These are phyloP conservation scores for Stichodactyla mertensii DNA, from an alignment of 64 coral and sea anemone genomes.

Conservation along the genomic window DNA sequence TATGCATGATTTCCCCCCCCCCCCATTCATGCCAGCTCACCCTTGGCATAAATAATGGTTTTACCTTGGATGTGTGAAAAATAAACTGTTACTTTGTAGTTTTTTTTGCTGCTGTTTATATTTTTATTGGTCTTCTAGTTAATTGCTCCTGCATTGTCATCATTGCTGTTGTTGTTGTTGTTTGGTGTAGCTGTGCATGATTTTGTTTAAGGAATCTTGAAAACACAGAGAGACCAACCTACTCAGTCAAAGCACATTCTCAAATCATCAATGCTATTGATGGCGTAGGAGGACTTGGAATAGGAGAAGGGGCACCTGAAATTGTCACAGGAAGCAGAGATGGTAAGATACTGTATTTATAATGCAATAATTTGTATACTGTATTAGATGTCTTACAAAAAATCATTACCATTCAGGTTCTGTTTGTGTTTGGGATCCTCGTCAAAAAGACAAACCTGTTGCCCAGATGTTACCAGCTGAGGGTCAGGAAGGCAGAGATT, in stretches of 20 bases:
- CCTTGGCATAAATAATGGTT: no score
- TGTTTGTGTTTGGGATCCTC: conserved; percentile 98
- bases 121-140: no score
- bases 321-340: conserved; percentile 96
- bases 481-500: conserved; percentile 87
- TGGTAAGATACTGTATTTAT: conserved; percentile 42
- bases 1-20: no score
- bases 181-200: background rate
- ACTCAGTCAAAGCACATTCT: conserved; percentile 96
- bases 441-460: conserved; percentile 95
- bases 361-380: no score
- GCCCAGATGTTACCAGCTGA: conserved; percentile 88
- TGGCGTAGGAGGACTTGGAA: conserved; percentile 82
- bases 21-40: no score
- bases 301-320: conserved; percentile 96
- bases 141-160: no score
- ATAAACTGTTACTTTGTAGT: no score
- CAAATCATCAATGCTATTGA: conserved; percentile 96
- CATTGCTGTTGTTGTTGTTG: background rate
- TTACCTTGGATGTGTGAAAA: no score
- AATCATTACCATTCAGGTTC: conserved; percentile 39
- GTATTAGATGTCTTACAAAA: no score
- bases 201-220: conserved; percentile 81
- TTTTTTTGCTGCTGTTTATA: no score
- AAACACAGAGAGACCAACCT: conserved; percentile 91